phyloP scores from a whole-genome alignment of 2,888 invertebrate genomes.

The Acrobasis consociella region DNA sequence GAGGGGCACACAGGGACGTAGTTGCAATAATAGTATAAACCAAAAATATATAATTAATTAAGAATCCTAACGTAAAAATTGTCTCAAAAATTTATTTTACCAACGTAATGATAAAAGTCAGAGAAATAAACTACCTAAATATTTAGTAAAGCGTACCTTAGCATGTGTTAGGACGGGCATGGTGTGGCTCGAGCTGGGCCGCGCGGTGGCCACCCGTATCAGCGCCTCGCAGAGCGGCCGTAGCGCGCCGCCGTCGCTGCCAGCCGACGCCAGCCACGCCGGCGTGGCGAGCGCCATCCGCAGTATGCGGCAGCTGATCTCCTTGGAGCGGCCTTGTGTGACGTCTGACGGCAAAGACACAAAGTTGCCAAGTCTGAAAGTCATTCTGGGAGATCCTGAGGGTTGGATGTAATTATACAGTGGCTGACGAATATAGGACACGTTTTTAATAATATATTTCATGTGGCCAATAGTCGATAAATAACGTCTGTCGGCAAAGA shows the following conservation, averaged over 20 bases:
- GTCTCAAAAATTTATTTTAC: no score
- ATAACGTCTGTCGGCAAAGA: no score
- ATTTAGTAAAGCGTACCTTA: slow-evolving; percentile 62
- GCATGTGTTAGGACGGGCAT: slow-evolving; percentile 76
- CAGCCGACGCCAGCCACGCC: slow-evolving; percentile 32
- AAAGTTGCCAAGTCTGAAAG: background rate
- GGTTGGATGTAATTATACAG: no score
- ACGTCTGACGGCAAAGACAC: slow-evolving; percentile 48
- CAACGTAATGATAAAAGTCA: no score
- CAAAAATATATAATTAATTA: no score
- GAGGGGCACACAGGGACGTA: no score
- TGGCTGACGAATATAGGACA: no score
- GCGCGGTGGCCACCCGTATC: slow-evolving; percentile 78
- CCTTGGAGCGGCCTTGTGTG: slow-evolving; percentile 61
- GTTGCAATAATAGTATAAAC: no score
- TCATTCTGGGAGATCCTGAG: no score
- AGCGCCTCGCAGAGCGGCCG: slow-evolving; percentile 81
- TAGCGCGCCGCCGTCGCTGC: slow-evolving; percentile 50
- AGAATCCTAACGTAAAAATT: no score
- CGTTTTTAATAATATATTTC: background rate
- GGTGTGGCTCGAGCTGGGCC: slow-evolving; percentile 74
- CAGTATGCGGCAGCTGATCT: slow-evolving; percentile 59
- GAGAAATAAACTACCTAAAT: no score
- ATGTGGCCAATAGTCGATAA: background rate
- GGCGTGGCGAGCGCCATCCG: slow-evolving; percentile 45